phyloP scores from a whole-genome alignment of 2,888 invertebrate species.

The Spodoptera exigua region DNA sequence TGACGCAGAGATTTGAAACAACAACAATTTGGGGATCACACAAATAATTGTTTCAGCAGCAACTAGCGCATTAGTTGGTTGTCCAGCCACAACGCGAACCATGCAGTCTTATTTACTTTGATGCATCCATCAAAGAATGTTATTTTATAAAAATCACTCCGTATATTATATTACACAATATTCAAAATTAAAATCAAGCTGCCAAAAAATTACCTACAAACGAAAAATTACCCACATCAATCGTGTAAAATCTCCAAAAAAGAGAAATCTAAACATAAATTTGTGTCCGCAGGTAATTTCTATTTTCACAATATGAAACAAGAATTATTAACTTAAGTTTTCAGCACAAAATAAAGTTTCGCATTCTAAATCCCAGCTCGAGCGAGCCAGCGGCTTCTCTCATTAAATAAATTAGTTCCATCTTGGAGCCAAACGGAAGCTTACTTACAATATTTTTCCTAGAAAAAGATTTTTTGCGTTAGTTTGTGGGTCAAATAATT shows the following conservation, averaged over 20 bases:
- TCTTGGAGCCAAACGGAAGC: conserved; percentile 46
- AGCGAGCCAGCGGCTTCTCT: conserved; percentile 49
- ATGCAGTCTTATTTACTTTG: too few species aligned
- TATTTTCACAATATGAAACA: conserved; percentile 55
- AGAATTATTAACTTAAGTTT: conserved; percentile 53
- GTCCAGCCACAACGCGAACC: too few species aligned
- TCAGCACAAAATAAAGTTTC: conserved; percentile 52
- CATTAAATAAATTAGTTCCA: conserved; percentile 65
- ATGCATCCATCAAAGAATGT: too few species aligned
- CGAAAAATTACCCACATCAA: conserved; percentile 34
- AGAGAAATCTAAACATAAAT: conserved; percentile 34
- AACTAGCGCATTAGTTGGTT: too few species aligned
- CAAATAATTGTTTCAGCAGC: too few species aligned
- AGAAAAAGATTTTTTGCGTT: conserved; percentile 36
- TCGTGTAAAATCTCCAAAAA: conserved; percentile 12
- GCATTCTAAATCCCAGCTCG: conserved; percentile 47
- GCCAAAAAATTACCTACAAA: not conserved
- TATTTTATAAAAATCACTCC: too few species aligned
- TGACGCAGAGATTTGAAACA: too few species aligned
- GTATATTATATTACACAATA: not conserved
- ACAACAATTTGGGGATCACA: too few species aligned
- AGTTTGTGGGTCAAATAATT: conserved; percentile 26
- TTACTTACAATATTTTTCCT: conserved; percentile 45
- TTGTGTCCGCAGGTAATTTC: conserved; percentile 38
- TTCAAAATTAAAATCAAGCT: not conserved